Evolutionary conservation across 2,797 vertebrate species (phyloP).

Genomic region (Enteromius anoplus): DNA sequence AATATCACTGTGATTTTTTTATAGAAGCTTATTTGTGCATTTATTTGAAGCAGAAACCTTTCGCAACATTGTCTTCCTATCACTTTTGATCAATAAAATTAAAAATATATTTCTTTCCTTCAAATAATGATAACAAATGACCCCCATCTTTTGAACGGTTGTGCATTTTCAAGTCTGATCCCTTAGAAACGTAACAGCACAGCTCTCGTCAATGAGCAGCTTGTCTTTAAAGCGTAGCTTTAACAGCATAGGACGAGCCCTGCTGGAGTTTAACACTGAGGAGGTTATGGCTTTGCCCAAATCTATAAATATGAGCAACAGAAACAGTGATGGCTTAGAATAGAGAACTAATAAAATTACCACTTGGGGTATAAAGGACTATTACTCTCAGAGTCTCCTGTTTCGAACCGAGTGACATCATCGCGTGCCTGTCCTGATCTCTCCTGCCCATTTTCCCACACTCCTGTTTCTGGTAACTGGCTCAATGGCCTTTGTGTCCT

Average conservation of each 20-base stretch:
- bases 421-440: neutral
- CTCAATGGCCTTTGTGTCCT: slow-evolving; percentile 36
- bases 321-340: neutral
- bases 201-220: neutral
- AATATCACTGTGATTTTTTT: neutral
- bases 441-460: slow-evolving; percentile 18
- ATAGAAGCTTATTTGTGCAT: neutral
- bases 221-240: neutral
- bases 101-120: neutral
- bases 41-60: neutral
- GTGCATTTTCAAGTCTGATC: neutral
- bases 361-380: neutral
- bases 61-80: neutral
- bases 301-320: neutral
- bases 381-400: neutral
- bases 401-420: neutral
- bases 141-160: too few relatives aligned
- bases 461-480: slow-evolving; percentile 26
- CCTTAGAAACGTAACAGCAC: neutral
- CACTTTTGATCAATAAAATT: neutral
- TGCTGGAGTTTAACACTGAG: neutral
- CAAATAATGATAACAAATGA: neutral
- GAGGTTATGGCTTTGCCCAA: neutral
- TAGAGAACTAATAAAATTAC: neutral
- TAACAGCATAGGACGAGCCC: neutral